Percentiles rank a stretch among this genome's conserved stretches.
These are phyloP conservation scores for Zosterops lateralis DNA, from an alignment of 2,113 vertebrate species.

Conservation along the genomic window DNA sequence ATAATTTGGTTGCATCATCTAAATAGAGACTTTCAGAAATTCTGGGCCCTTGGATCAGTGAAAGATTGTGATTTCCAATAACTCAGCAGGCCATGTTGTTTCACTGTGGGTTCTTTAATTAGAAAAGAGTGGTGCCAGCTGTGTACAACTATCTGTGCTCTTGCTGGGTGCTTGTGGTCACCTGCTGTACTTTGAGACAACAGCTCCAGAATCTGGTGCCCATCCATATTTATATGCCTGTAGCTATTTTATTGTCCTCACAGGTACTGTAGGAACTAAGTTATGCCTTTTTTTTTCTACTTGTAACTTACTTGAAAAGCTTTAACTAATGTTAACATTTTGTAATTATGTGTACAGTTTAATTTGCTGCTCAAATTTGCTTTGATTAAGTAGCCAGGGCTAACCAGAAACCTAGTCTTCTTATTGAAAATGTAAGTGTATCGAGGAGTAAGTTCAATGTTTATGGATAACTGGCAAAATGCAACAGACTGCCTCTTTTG, in stretches of 20 bases:
- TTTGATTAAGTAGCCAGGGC: background rate
- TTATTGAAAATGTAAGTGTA: background rate
- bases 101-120: background rate
- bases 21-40: background rate
- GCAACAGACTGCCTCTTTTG: background rate
- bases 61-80: background rate
- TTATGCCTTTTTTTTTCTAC: background rate
- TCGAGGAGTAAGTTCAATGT: background rate
- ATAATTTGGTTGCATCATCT: background rate
- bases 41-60: background rate
- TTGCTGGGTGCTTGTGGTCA: fast-evolving
- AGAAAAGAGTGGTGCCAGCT: background rate
- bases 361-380: background rate
- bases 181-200: background rate
- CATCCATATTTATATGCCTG: background rate
- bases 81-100: background rate
- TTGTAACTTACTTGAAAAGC: background rate
- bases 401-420: background rate
- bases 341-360: background rate
- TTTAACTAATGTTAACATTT: background rate
- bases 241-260: background rate
- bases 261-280: fast-evolving
- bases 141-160: background rate
- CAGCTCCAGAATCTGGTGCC: background rate
- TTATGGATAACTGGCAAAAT: background rate